Percentiles rank a stretch among this genome's conserved stretches.
These are phyloP conservation scores for Varecia variegata DNA, from an alignment of 2,797 vertebrate species.

Conservation along the genomic window DNA sequence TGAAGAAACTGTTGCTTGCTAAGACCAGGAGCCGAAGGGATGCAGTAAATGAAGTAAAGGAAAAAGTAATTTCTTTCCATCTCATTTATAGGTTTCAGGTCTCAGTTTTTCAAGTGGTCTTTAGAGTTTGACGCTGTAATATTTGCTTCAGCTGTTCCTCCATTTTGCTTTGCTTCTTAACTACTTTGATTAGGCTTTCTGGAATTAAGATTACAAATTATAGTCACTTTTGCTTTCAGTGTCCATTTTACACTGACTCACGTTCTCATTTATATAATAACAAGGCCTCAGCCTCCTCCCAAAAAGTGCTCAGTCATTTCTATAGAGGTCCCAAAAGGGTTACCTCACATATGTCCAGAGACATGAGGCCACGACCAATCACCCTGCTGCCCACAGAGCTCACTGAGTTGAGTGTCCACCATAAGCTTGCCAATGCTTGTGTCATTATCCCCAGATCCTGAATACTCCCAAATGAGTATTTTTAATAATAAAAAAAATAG, in stretches of 20 bases:
- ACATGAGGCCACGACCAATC: neutral
- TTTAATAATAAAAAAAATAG: neutral
- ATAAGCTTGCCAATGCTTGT: neutral
- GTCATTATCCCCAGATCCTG: neutral
- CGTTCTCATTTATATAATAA: neutral
- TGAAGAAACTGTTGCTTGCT: neutral
- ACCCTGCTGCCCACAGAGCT: neutral
- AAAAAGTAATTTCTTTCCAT: neutral
- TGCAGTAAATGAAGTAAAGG: neutral
- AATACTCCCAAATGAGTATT: neutral
- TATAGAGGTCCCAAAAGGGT: neutral
- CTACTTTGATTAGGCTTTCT: neutral
- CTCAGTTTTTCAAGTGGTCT: conserved; percentile 4
- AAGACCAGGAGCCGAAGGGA: neutral
- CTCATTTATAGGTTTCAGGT: neutral
- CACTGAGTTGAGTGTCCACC: neutral
- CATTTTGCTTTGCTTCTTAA: conserved; percentile 3
- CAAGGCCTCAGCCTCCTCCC: neutral
- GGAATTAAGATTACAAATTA: neutral
- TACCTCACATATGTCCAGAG: neutral
- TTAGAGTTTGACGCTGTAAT: neutral
- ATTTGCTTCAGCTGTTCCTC: neutral
- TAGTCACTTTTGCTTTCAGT: neutral
- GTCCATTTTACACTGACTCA: neutral
- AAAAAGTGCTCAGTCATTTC: neutral